Percentiles rank a stretch among this genome's conserved stretches.
These are phyloP conservation scores for Myxocyprinus asiaticus DNA, from an alignment of 2,113 vertebrate species.

Conservation along the genomic window DNA sequence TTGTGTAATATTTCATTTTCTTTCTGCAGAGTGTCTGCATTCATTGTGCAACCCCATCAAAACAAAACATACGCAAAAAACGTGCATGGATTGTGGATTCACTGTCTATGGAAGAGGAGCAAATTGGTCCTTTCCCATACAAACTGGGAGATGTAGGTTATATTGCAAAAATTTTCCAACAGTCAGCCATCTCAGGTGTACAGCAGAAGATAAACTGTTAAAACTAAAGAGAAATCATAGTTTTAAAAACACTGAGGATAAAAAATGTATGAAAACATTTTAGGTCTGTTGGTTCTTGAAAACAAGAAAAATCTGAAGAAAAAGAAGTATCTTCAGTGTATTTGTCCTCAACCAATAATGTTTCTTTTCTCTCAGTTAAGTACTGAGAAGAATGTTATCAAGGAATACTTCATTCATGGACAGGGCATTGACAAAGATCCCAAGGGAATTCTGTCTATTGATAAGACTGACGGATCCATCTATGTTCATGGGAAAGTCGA, in stretches of 20 bases:
- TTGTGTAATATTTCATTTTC: not conserved
- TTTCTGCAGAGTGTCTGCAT: not conserved
- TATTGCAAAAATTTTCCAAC: not conserved
- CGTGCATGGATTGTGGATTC: constrained; percentile 25
- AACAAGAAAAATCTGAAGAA: not conserved
- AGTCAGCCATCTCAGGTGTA: not conserved
- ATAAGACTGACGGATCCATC: not conserved
- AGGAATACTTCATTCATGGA: not conserved
- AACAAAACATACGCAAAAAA: constrained; percentile 13
- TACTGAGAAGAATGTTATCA: not conserved
- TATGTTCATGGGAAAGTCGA: constrained; percentile 7
- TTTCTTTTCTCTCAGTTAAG: constrained; percentile 17
- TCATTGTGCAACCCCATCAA: not conserved
- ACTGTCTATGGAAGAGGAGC: constrained; percentile 14
- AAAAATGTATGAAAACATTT: no score
- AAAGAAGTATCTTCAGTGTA: no score
- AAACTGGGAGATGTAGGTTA: constrained; percentile 22
- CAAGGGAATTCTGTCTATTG: not conserved
- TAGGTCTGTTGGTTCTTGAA: not conserved
- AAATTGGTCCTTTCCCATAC: constrained; percentile 5
- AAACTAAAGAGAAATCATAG: no score
- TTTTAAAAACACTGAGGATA: no score
- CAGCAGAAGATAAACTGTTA: not conserved
- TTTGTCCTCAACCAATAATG: not conserved
- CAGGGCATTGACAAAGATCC: constrained; percentile 25